Evolutionary conservation across 2,888 invertebrate species (phyloP).

Genomic region (Brachypalpus laphriformis): DNA sequence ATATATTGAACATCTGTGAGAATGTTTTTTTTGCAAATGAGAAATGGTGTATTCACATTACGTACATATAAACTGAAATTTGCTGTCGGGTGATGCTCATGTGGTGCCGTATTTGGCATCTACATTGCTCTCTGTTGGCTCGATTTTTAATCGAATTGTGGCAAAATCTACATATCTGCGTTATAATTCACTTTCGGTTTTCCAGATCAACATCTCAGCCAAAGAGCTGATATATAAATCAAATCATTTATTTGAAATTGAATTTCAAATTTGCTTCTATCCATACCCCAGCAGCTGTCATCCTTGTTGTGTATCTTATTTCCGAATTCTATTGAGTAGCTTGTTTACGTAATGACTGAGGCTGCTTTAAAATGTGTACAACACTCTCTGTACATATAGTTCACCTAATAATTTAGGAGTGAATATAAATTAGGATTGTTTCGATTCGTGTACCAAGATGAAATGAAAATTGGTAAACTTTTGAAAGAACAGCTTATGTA

Average conservation of each 20-base stretch:
- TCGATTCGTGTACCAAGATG: not conserved
- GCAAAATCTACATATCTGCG: not conserved
- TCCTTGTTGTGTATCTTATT: not conserved
- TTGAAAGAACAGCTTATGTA: not conserved
- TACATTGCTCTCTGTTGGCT: not conserved
- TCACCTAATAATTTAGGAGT: not conserved
- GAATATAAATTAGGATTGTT: not conserved
- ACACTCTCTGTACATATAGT: not conserved
- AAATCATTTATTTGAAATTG: conserved; percentile 12
- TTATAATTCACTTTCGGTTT: conserved; percentile 5
- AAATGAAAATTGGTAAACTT: not conserved
- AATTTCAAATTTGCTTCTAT: conserved; percentile 13
- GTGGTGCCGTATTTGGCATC: not conserved
- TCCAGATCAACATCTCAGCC: not conserved
- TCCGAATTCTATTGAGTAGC: not conserved
- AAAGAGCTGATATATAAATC: conserved; percentile 1
- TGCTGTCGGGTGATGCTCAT: not conserved
- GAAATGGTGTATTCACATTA: not conserved
- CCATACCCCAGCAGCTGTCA: not conserved
- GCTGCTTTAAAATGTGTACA: conserved; percentile 2
- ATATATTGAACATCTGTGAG: not conserved
- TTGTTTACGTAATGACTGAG: not conserved
- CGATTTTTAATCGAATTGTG: not conserved
- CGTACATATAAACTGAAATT: not conserved
- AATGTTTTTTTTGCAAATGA: not conserved